Evolutionary conservation across 53 echinoderm and acorn worm genomes (phyloP).

Genomic region (Apostichopus leukothele): DNA sequence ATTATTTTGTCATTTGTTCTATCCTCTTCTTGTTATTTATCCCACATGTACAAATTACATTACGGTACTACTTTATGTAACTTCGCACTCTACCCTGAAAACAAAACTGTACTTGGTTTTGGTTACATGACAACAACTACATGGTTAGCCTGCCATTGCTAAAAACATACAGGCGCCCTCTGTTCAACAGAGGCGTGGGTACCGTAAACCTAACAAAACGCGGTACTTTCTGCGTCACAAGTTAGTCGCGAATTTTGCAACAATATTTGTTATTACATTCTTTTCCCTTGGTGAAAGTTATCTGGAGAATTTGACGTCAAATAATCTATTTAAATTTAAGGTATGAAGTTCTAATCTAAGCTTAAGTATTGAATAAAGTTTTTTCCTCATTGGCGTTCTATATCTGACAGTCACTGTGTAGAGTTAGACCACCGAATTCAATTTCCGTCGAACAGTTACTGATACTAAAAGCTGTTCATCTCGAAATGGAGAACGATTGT

Average conservation of each 20-base stretch:
- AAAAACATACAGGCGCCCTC: background rate
- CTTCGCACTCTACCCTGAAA: too few species aligned
- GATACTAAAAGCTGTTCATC: background rate
- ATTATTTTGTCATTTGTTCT: too few species aligned
- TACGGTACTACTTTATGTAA: too few species aligned
- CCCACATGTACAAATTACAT: too few species aligned
- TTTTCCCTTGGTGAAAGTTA: background rate
- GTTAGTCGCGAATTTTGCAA: background rate
- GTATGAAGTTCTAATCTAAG: background rate
- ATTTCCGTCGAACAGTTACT: background rate
- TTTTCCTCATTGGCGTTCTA: slow-evolving; percentile 18
- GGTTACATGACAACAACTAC: too few species aligned
- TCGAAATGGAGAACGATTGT: background rate
- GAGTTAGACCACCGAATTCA: background rate
- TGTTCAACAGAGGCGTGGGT: background rate
- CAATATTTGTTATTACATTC: background rate
- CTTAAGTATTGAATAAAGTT: background rate
- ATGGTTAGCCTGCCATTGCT: too few species aligned
- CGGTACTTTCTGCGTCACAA: slow-evolving; percentile 6
- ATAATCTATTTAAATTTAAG: background rate
- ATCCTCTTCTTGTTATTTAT: too few species aligned
- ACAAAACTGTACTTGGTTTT: too few species aligned
- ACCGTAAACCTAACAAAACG: background rate
- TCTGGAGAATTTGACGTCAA: background rate
- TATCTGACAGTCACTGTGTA: background rate